Conservation (phyloP, 2,797 vertebrate genomes). For the Leontocebus nigricollis region DNA sequence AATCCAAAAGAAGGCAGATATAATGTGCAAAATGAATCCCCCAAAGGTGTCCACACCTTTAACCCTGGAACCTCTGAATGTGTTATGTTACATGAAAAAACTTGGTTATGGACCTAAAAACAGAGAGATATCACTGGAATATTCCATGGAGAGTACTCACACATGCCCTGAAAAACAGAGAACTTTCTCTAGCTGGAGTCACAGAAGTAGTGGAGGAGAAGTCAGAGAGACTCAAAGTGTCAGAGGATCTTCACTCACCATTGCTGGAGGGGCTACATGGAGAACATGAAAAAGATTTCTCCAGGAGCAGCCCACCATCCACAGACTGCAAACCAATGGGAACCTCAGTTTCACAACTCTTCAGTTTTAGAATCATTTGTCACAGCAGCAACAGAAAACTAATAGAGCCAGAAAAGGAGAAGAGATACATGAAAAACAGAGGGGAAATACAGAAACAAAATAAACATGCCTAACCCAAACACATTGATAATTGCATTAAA, state of each 20-base stretch:
- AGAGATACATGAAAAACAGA: neutral
- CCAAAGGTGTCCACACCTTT: neutral
- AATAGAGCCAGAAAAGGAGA: neutral
- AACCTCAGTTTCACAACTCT: neutral
- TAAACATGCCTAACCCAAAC: neutral
- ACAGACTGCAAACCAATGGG: neutral
- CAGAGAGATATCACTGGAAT: neutral
- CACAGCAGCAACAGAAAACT: neutral
- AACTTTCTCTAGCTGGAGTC: neutral
- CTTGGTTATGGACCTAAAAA: neutral
- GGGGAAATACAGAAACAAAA: neutral
- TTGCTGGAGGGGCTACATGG: neutral
- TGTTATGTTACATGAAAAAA: neutral
- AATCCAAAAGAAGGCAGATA: neutral
- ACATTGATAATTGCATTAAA: neutral
- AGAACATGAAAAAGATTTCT: neutral
- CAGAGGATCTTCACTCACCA: too few species aligned
- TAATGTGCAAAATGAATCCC: neutral
- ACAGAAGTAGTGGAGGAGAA: neutral
- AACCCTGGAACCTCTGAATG: neutral
- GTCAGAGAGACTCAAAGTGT: neutral
- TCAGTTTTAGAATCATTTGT: neutral
- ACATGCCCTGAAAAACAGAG: neutral
- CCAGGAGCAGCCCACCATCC: neutral
- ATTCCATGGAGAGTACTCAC: neutral